Base-by-base conservation (phyloP, 1,140 invertebrate genomes). In the Dendrolimus kikuchii region DNA sequence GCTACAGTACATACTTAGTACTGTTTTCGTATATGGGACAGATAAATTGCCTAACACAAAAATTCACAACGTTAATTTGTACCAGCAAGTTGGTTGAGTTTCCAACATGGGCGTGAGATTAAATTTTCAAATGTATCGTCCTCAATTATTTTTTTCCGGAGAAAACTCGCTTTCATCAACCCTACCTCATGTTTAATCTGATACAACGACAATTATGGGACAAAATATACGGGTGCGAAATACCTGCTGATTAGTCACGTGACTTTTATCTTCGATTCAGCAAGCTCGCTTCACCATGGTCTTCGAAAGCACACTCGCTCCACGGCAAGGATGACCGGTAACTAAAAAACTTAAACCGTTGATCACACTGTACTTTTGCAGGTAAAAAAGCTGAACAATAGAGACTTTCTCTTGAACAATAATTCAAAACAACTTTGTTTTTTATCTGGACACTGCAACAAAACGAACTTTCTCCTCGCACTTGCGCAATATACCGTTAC, bases 261-360 rank as follows among this genome's bases (percentile, higher is more conserved):
- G 23, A 23, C 23, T 23, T 23, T 23, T 23, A 2, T 2, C 3
- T 23, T 23, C 23, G 23, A 23, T 23, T 23, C 23, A 23, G 23
- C 23, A 23, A 48, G 36, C 46, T 7, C 9, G 23, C 23, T 36
- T 7, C 45, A 23, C 38, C 38, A 38, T 23, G 8, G 46, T 55
- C 37, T 8, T 48, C 60, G 53, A 66, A 59, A 63, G 68, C 79
- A 84, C 78, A 72, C 67, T 68, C 71, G 68, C 62, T 62, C 78
- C 62, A 69, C 60, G 39, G 68, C 64, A 60, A 69, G 57, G 68
- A 62, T 79, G 66, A 71, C 69, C 54, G 53, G 60, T 73, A 72
- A 84, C 81, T 84, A 84, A 81, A 81, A 81, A 81, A 74, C 37
- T 63, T 51, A 77, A 76, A 61, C 77, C 72, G 68, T 76, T 74